phyloP scores from a whole-genome alignment of 2,888 invertebrate species.

The Hesperia comma region DNA sequence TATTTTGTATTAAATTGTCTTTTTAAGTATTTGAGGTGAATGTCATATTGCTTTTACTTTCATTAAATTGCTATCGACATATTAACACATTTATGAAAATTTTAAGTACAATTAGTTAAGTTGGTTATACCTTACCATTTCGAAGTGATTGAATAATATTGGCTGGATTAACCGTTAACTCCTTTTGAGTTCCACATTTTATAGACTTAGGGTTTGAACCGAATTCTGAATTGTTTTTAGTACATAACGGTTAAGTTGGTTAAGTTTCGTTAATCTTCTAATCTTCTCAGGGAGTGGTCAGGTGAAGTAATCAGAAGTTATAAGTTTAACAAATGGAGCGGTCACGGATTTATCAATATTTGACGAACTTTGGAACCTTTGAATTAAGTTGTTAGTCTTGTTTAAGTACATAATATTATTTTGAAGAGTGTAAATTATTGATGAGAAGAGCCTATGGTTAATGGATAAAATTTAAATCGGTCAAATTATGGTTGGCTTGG shows the following conservation, averaged over 20 bases:
- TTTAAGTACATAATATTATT: not conserved
- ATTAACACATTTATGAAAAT: conserved; percentile 31
- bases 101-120: not conserved
- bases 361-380: conserved; percentile 14
- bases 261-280: conserved; percentile 61
- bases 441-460: too few relatives aligned
- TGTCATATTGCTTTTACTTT: conserved; percentile 14
- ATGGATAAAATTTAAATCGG: too few relatives aligned
- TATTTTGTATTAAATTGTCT: too few relatives aligned
- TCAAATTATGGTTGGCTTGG: too few relatives aligned
- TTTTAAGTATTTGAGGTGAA: too few relatives aligned
- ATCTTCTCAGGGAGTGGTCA: conserved; percentile 57
- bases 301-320: conserved; percentile 43
- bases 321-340: conserved; percentile 51
- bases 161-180: conserved; percentile 52
- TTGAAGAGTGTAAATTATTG: too few relatives aligned
- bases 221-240: conserved; percentile 59
- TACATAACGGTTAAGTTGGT: conserved; percentile 48
- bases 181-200: conserved; percentile 55
- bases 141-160: conserved; percentile 7
- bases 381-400: not conserved
- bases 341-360: conserved; percentile 32
- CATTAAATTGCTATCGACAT: conserved; percentile 40
- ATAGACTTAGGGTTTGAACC: conserved; percentile 49
- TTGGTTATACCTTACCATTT: not conserved